Evolutionary conservation across 1,140 invertebrate species (phyloP).

Genomic region (Drosophila tropicalis): DNA sequence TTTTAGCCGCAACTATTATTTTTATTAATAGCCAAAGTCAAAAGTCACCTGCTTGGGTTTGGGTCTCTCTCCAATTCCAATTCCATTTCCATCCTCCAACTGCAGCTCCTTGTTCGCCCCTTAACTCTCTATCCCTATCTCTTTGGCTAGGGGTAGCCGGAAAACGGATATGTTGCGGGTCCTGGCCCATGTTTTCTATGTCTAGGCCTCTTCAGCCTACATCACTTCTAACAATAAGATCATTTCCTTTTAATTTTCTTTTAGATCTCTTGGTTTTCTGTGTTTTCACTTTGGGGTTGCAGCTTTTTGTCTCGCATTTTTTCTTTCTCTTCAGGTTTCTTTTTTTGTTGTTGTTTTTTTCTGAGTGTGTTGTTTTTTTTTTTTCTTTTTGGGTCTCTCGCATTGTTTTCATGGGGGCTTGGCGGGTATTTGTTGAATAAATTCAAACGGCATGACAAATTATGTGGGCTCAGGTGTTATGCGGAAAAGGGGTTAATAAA

Average conservation of each 20-base stretch:
- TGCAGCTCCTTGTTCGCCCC: background rate
- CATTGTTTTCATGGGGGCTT: slow-evolving; percentile 58
- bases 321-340: slow-evolving; percentile 32
- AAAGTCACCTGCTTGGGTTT: slow-evolving; percentile 72
- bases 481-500: slow-evolving; percentile 75
- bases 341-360: slow-evolving; percentile 35
- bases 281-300: slow-evolving; percentile 64
- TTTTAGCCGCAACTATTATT: slow-evolving; percentile 79
- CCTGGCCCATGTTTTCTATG: background rate
- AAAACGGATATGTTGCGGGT: slow-evolving; percentile 75
- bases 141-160: slow-evolving; percentile 68
- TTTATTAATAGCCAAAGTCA: slow-evolving; percentile 81
- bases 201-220: slow-evolving; percentile 19
- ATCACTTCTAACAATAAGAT: slow-evolving; percentile 59
- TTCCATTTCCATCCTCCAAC: slow-evolving; percentile 1
- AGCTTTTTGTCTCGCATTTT: slow-evolving; percentile 51
- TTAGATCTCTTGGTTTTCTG: slow-evolving; percentile 31
- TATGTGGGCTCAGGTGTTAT: slow-evolving; percentile 81
- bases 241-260: slow-evolving; percentile 59
- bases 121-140: background rate
- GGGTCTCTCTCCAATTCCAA: slow-evolving; percentile 34
- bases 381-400: slow-evolving; percentile 25
- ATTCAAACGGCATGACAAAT: slow-evolving; percentile 79
- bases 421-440: slow-evolving; percentile 66
- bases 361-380: slow-evolving; percentile 17